Conservation (phyloP, 2,113 vertebrate species). For the Athene cunicularia region DNA sequence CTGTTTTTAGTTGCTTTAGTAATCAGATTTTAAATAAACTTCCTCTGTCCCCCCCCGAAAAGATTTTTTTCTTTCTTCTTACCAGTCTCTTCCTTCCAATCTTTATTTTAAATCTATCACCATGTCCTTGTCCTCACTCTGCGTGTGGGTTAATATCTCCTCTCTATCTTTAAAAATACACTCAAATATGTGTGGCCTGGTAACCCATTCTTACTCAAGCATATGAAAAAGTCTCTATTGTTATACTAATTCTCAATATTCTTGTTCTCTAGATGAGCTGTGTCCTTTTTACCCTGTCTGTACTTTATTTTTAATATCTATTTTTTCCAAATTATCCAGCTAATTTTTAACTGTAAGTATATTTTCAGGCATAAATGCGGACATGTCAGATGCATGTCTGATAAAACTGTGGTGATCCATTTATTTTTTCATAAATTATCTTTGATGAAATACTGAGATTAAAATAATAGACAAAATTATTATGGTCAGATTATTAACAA, state of each 20-base stretch:
- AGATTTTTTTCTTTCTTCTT: neutral
- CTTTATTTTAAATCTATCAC: neutral
- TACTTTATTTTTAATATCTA: neutral
- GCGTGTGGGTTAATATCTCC: neutral
- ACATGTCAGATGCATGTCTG: neutral
- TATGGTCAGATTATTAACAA: neutral
- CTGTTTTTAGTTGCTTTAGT: neutral
- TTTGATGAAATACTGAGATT: neutral
- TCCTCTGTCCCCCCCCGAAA: fast-evolving
- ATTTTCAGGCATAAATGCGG: neutral
- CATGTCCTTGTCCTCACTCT: neutral
- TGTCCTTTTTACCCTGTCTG: neutral
- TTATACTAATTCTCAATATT: neutral
- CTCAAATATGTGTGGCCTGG: neutral
- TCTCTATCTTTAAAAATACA: neutral
- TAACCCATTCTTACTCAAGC: neutral
- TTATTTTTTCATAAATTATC: neutral
- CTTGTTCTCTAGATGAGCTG: neutral
- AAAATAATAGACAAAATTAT: neutral
- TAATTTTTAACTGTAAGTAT: neutral
- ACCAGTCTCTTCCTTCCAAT: neutral
- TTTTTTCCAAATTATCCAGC: neutral
- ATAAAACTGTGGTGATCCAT: neutral
- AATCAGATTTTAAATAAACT: neutral
- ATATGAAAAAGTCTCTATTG: neutral